Evolutionary conservation across 2,797 vertebrate species (phyloP).

Genomic region (Myotis vivesi): DNA sequence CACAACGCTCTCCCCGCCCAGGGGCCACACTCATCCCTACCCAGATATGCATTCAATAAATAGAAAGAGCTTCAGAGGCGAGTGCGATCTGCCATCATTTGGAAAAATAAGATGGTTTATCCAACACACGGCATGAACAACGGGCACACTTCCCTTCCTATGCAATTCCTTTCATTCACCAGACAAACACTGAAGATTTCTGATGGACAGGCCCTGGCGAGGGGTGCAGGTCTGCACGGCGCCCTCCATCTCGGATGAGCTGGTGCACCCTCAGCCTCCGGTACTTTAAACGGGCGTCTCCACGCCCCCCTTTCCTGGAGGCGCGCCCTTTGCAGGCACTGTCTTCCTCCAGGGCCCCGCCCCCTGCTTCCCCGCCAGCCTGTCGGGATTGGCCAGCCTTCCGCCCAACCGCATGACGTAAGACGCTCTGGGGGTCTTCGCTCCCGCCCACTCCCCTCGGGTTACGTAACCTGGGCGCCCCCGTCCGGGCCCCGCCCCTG

Average conservation of each 20-base stretch:
- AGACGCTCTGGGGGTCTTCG: neutral
- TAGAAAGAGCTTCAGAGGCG: neutral
- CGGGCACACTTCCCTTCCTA: neutral
- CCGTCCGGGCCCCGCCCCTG: neutral
- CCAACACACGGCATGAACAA: neutral
- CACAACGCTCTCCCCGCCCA: neutral
- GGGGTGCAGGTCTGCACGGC: neutral
- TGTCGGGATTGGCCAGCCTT: neutral
- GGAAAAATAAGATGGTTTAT: neutral
- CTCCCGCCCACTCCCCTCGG: neutral
- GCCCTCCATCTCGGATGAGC: neutral
- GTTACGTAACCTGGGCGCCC: conserved; percentile 2
- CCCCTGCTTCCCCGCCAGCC: neutral
- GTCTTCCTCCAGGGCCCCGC: neutral
- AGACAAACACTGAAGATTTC: neutral
- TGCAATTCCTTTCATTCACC: neutral
- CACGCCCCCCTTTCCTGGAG: neutral
- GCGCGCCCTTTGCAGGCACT: neutral
- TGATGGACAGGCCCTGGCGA: neutral
- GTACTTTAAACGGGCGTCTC: neutral
- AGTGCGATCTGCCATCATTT: neutral
- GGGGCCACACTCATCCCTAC: neutral
- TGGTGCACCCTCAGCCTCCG: neutral
- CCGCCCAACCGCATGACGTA: conserved; percentile 39
- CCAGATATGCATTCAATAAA: neutral